Conservation (phyloP, 2,113 vertebrate genomes). For the Smithornis capensis region DNA sequence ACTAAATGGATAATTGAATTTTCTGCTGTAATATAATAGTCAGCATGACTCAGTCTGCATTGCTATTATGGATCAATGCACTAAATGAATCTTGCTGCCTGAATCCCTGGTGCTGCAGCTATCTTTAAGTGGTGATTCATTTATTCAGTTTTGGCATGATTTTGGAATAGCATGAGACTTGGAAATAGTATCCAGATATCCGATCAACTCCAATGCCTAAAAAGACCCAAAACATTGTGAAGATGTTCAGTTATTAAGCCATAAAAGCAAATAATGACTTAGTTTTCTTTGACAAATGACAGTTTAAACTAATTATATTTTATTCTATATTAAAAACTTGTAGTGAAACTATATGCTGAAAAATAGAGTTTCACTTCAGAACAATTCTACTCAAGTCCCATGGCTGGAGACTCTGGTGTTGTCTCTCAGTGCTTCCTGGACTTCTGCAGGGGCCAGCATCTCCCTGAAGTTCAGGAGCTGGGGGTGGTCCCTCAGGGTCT, state of each 20-base stretch:
- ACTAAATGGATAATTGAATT: not conserved
- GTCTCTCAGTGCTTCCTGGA: not conserved
- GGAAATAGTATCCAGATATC: not conserved
- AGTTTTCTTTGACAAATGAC: not conserved
- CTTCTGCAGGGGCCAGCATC: not conserved
- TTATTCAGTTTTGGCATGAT: conserved; percentile 1
- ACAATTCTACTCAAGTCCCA: not conserved
- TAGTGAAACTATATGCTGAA: not conserved
- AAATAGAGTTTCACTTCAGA: not conserved
- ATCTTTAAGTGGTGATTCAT: conserved; percentile 12
- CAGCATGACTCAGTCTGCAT: conserved; percentile 3
- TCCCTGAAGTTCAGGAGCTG: not conserved
- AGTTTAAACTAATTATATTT: not conserved
- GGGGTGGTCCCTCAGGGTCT: accelerated
- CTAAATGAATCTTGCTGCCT: conserved; percentile 18
- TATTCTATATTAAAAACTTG: not conserved
- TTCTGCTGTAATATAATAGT: not conserved
- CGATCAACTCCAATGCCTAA: not conserved
- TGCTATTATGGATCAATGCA: not conserved
- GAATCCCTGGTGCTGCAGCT: conserved; percentile 10
- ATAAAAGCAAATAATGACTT: not conserved
- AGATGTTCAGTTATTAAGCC: not conserved
- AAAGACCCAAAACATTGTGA: not conserved
- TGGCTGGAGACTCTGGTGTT: not conserved
- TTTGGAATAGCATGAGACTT: not conserved